Base-by-base conservation (phyloP, 1,140 invertebrate genomes). In the Pinna nobilis region DNA sequence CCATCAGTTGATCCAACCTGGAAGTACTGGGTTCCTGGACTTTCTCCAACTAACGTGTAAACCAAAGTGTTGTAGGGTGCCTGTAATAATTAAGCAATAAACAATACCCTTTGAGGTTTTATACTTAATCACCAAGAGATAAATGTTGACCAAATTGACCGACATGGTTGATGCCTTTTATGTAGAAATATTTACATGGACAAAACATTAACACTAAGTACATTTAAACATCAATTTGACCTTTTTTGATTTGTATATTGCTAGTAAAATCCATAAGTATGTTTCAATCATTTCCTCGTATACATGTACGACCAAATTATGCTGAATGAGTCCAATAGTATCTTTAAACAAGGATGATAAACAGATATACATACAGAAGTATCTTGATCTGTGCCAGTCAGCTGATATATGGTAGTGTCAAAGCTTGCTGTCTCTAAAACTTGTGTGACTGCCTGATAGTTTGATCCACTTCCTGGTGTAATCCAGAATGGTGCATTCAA, bases 401-500 rank as follows among this genome's bases (percentile, higher is more conserved):
- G 41, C n/a, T 32, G 55, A 61, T 61, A 77, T 30, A 82, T 64
- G 2, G 41, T 28, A 25, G 1, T 66, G 13, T 47, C 67, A 49
- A 82, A 76, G 7, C 20, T 13, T 13, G 35, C 25, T 5, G 60
- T 83, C 55, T 86, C 84, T 2, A 80, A 51, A 47, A 84, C 64
- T 1, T 61, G 66, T 15, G 37, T 57, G 9, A 55, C 60, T 9
- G 50, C 47, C 25, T 59, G 63, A 33, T 72, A 82, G 15, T 63
- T 69, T 11, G 15, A 11, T 3, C 37, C 53, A 30, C 44, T 63
- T 15, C 39, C 20, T 15, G 70, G 77, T 13, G 5, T 32, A 1
- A 94, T 93, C 83, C 97, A 97, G n/a, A 94, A 93, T 28, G 92
- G 89, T 32, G 91, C 89, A 6, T 91, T 91, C 3, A 91, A 91